These are phyloP conservation scores for Drosophila persimilis DNA, from an alignment of 1,140 invertebrate species.

Conservation along the genomic window DNA sequence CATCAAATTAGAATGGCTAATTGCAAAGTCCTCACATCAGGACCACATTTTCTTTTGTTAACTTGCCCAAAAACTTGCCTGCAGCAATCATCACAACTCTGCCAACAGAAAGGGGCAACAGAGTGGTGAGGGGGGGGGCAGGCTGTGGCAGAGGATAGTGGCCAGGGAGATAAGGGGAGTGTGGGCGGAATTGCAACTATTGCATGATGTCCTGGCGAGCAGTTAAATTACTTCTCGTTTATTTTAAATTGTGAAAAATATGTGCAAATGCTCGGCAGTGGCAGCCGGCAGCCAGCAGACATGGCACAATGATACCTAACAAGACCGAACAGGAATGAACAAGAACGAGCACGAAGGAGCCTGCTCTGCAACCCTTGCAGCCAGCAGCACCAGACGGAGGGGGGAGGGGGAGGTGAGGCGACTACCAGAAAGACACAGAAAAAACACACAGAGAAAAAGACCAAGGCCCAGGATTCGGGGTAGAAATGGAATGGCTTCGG, in stretches of 20 bases:
- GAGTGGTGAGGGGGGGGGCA: not conserved
- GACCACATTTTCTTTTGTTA: conserved; percentile 60
- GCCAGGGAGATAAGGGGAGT: not conserved
- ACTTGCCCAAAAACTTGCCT: conserved; percentile 58
- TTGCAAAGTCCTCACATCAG: conserved; percentile 63
- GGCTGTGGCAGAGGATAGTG: not conserved
- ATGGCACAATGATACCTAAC: conserved; percentile 74
- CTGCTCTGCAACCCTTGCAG: not conserved
- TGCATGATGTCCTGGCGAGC: conserved; percentile 51
- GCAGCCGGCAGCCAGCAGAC: conserved; percentile 44
- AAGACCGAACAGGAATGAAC: conserved; percentile 49
- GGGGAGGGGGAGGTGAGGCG: not conserved
- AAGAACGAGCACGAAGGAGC: not conserved
- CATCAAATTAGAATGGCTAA: conserved; percentile 62
- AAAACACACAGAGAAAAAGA: conserved; percentile 5
- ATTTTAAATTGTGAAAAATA: conserved; percentile 80
- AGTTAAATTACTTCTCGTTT: conserved; percentile 81
- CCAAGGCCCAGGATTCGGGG: conserved; percentile 12
- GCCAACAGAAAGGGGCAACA: conserved; percentile 6
- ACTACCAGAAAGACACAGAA: no score
- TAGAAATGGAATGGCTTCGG: conserved; percentile 13
- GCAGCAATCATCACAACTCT: conserved; percentile 32
- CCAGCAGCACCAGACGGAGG: no score
- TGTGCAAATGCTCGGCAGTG: conserved; percentile 61
- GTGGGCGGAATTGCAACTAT: conserved; percentile 41